phyloP scores from a whole-genome alignment of 2,797 vertebrate species.

The Hybognathus amarus region DNA sequence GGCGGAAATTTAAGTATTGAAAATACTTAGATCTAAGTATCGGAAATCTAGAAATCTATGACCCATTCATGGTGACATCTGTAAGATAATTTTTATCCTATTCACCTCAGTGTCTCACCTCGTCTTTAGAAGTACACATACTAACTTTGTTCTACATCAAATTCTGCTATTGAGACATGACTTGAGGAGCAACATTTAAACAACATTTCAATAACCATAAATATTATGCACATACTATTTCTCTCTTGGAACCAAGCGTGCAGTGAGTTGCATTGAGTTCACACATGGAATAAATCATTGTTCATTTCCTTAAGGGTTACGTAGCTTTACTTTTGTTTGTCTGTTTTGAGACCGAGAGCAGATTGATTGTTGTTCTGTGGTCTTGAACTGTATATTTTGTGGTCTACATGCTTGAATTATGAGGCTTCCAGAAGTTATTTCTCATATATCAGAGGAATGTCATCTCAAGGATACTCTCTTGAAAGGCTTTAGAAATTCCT shows the following conservation, averaged over 20 bases:
- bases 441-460: conserved; percentile 57
- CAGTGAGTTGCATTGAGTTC: not conserved
- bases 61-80: no score
- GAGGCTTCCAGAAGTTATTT: conserved; percentile 31
- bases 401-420: conserved; percentile 41
- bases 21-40: no score
- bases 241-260: not conserved
- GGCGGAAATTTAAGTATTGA: no score
- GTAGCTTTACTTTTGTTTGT: not conserved
- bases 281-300: conserved; percentile 3
- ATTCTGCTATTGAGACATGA: not conserved
- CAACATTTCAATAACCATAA: not conserved
- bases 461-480: conserved; percentile 54
- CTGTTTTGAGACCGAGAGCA: conserved; percentile 11
- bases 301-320: not conserved
- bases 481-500: conserved; percentile 50
- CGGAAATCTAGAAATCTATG: no score
- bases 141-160: not conserved
- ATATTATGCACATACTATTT: no score
- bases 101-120: no score
- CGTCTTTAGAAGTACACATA: no score
- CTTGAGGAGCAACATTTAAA: not conserved
- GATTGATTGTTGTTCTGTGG: conserved; percentile 28
- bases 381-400: conserved; percentile 23
- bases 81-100: no score